Base-by-base conservation (phyloP, 2,797 vertebrate species). In the Corythornis leucogaster region DNA sequence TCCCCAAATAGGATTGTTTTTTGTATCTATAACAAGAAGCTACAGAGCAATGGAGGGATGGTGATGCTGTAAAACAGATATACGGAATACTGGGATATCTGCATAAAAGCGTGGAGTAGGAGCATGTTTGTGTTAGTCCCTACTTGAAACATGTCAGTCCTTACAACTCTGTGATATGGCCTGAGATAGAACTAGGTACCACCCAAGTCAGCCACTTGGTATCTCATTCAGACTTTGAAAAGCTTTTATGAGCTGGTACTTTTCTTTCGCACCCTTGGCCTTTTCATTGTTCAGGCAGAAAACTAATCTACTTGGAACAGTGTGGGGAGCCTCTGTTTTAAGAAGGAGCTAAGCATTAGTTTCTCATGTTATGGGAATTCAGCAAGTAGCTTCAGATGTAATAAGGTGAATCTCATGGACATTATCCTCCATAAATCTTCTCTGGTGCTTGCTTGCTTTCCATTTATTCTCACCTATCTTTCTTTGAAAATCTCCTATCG, bases 151-250 rank as follows among this genome's bases (percentile, higher is more conserved):
- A 2, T 20, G 30, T 54, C 35, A 33, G 12, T 58, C n/a, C 38
- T 76, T 21, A 17, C 18, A 73, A 40, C n/a, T 80, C 35, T 67
- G 42, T n/a, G 42, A 71, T 48, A 8, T 85, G 25, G 5, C 24
- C 35, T 82, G 64, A 53, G 35, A 21, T 50, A 25, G 58, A 79
- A 4, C 3, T 7, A 24, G 14, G 11, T 71, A n/a, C 25, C 13
- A 30, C 5, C 6, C 20, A n/a, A 48, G 4, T 43, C 1, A 2
- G 43, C 19, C 9, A 31, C 43, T 69, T 1, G 12, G 25, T 25
- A 71, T 77, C 38, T 35, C 12, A 42, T 11, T 3, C 15, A 55
- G 45, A 9, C 25, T 91, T 85, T 61, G 25, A 31, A 74, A 76
- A 80, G 40, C n/a, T 77, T 28, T 55, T 31, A 24, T 2, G 12